These are phyloP conservation scores for Drosophila sechellia DNA, from an alignment of 1,140 invertebrate species.

Conservation along the genomic window DNA sequence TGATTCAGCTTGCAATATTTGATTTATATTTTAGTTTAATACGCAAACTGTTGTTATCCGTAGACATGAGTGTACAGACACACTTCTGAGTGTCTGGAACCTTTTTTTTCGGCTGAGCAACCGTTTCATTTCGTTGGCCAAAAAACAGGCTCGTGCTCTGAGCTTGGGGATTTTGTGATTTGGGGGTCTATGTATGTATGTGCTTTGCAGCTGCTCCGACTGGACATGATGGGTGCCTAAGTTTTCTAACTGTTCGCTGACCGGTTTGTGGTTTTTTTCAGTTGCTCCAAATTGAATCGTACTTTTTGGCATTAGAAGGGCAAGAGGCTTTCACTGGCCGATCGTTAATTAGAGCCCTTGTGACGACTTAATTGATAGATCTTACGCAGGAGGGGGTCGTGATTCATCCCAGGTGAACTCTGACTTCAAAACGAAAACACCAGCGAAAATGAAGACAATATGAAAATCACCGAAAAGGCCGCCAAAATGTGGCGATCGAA, in stretches of 20 bases:
- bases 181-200: conserved; percentile 3
- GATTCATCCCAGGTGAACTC: conserved; percentile 31
- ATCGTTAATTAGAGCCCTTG: conserved; percentile 39
- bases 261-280: conserved; percentile 12
- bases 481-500: conserved; percentile 26
- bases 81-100: conserved; percentile 5
- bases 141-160: conserved; percentile 30
- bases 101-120: conserved; percentile 20
- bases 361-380: conserved; percentile 42
- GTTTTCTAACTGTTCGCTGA: conserved; percentile 31
- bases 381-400: background rate
- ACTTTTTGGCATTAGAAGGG: conserved; percentile 36
- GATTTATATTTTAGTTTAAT: background rate
- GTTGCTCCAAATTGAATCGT: conserved; percentile 45
- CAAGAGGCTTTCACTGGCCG: conserved; percentile 28
- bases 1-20: background rate
- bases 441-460: conserved; percentile 6
- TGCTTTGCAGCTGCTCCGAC: conserved; percentile 18
- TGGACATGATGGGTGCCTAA: conserved; percentile 23
- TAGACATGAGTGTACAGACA: conserved; percentile 12
- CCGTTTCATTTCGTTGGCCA: conserved; percentile 13
- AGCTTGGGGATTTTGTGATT: conserved; percentile 1
- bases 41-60: background rate
- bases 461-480: conserved; percentile 27
- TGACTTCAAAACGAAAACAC: conserved; percentile 34